phyloP scores from a whole-genome alignment of 2,888 invertebrate genomes.

The Ichneumon xanthorius region DNA sequence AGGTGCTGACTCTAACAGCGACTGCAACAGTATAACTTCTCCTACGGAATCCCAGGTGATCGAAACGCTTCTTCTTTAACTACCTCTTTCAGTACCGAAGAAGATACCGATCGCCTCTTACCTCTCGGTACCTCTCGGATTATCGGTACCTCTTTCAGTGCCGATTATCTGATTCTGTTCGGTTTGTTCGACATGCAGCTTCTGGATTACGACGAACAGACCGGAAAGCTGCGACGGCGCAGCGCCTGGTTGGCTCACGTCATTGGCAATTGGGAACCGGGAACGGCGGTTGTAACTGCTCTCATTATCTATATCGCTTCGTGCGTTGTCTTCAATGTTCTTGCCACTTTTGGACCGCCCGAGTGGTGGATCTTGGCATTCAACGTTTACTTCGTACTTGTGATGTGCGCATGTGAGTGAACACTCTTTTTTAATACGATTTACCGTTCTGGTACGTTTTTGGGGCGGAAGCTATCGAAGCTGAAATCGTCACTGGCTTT shows the following conservation, averaged over 20 bases:
- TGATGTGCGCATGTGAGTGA: conserved; percentile 89
- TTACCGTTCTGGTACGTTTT: no score
- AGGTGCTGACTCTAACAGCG: conserved; percentile 78
- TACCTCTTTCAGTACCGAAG: background rate
- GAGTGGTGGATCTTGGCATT: conserved; percentile 90
- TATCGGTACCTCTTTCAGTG: no score
- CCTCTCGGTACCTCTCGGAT: no score
- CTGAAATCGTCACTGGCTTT: background rate
- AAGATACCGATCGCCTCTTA: no score
- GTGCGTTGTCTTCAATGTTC: conserved; percentile 89
- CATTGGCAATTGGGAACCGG: conserved; percentile 91
- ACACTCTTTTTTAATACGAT: background rate
- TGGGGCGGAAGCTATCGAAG: no score
- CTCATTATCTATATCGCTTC: conserved; percentile 90
- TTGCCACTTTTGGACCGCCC: conserved; percentile 82
- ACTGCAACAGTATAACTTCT: conserved; percentile 76
- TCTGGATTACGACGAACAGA: conserved; percentile 81
- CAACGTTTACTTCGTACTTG: conserved; percentile 87
- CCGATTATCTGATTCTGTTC: background rate
- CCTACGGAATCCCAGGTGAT: conserved; percentile 79
- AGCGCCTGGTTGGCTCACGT: conserved; percentile 91
- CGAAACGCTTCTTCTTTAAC: background rate
- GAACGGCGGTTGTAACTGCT: conserved; percentile 90
- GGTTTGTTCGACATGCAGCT: conserved; percentile 76
- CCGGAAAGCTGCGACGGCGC: conserved; percentile 91